Evolutionary conservation across 2,888 invertebrate species (phyloP).

Genomic region (Cataglyphis cursor): DNA sequence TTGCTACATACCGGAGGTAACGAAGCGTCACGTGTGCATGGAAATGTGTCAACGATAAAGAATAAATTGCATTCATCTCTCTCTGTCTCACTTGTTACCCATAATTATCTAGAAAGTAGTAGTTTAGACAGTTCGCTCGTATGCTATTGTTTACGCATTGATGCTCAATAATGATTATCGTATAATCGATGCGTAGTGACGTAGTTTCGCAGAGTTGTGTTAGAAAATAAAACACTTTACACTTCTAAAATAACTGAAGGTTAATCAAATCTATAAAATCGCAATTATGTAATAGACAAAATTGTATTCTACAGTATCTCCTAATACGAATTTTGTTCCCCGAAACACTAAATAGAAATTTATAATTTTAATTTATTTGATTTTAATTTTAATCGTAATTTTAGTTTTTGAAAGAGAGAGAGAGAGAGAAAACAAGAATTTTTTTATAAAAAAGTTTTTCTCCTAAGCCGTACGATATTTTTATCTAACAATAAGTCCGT

Average conservation of each 20-base stretch:
- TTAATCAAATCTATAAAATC: neutral
- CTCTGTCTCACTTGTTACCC: neutral
- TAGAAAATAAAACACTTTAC: neutral
- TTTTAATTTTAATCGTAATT: neutral
- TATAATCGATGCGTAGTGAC: constrained; percentile 30
- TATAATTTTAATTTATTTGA: neutral
- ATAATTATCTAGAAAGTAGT: constrained; percentile 53
- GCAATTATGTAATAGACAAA: neutral
- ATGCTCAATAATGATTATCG: constrained; percentile 34
- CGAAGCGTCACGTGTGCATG: constrained; percentile 41
- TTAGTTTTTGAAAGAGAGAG: neutral
- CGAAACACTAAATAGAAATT: neutral
- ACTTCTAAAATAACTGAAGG: neutral
- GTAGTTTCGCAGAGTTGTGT: neutral
- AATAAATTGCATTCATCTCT: constrained; percentile 44
- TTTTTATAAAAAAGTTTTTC: neutral
- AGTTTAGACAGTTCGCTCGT: constrained; percentile 28
- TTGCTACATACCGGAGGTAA: constrained; percentile 9
- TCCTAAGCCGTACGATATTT: neutral
- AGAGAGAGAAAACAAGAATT: neutral
- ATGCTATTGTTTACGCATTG: constrained; percentile 51
- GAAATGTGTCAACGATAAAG: constrained; percentile 55
- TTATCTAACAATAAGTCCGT: neutral
- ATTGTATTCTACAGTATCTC: neutral
- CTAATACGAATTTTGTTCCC: neutral